Evolutionary conservation across 2,797 vertebrate species (phyloP).

Genomic region (Cyprinella venusta): DNA sequence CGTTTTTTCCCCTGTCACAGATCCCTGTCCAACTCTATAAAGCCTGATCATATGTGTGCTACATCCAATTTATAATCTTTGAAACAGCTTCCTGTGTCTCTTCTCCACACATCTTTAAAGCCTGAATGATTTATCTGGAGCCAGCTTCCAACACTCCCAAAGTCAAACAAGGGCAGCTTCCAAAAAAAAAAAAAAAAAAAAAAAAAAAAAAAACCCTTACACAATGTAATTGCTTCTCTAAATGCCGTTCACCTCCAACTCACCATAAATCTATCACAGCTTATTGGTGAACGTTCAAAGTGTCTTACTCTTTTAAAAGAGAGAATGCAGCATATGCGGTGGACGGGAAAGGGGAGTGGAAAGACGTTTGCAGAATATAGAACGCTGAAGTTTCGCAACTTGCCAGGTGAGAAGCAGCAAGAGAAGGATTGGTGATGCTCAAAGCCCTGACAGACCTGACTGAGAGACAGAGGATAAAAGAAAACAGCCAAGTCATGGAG

Average conservation of each 20-base stretch:
- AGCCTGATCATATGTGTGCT: background rate
- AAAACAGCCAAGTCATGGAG: slow-evolving; percentile 15
- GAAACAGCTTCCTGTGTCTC: slow-evolving; percentile 1
- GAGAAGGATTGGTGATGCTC: background rate
- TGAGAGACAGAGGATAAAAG: slow-evolving; percentile 17
- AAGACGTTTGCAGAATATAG: background rate
- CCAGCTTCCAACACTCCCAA: slow-evolving; percentile 42
- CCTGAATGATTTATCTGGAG: slow-evolving; percentile 39
- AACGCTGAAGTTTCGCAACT: background rate
- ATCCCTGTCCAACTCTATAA: slow-evolving; percentile 9
- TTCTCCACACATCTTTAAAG: slow-evolving; percentile 62
- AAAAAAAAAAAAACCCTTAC: slow-evolving; percentile 8
- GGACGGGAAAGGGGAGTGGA: background rate
- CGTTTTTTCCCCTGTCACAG: too few species aligned
- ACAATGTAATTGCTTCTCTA: slow-evolving; percentile 49
- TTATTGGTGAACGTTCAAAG: slow-evolving; percentile 34
- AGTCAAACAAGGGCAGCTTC: slow-evolving; percentile 50
- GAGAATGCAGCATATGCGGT: background rate
- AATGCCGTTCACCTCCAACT: slow-evolving; percentile 51
- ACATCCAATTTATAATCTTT: slow-evolving; percentile 12
- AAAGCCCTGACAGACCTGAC: slow-evolving; percentile 30
- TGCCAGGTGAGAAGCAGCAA: background rate
- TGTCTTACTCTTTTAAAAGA: slow-evolving; percentile 41
- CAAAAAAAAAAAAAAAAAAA: background rate
- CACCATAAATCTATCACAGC: slow-evolving; percentile 44